These are phyloP conservation scores for Limanda limanda DNA, from an alignment of 2,113 vertebrate species.

Conservation along the genomic window DNA sequence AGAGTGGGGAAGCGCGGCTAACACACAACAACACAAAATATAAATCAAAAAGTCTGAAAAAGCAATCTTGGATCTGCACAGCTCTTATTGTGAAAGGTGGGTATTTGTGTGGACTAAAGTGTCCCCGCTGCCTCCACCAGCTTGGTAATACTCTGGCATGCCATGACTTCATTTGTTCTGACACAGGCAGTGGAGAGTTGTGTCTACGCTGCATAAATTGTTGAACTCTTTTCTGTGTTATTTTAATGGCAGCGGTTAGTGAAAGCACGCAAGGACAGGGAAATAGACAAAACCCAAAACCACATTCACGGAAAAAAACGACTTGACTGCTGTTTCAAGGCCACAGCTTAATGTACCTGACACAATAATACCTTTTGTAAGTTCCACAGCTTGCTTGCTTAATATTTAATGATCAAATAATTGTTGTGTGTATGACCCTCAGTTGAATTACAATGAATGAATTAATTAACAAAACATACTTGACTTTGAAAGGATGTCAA, in stretches of 20 bases:
- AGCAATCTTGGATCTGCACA: slow-evolving; percentile 17
- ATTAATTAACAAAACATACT: background rate
- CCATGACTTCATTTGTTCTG: slow-evolving; percentile 39
- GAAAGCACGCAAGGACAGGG: background rate
- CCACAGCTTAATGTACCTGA: slow-evolving; percentile 1
- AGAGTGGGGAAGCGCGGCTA: slow-evolving; percentile 23
- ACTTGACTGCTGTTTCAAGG: background rate
- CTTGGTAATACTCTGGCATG: slow-evolving; percentile 35
- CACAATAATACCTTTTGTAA: background rate
- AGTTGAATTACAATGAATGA: background rate
- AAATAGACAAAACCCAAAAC: background rate
- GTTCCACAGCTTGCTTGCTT: background rate
- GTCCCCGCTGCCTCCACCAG: slow-evolving; percentile 14
- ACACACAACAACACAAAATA: slow-evolving; percentile 23
- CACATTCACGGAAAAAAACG: background rate
- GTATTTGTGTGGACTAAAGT: slow-evolving; percentile 25
- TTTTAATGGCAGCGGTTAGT: background rate
- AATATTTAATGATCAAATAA: slow-evolving; percentile 8
- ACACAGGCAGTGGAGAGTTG: slow-evolving; percentile 17
- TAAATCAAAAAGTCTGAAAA: slow-evolving; percentile 30
- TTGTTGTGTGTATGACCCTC: slow-evolving; percentile 6
- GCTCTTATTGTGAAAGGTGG: slow-evolving; percentile 4
- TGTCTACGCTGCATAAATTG: slow-evolving; percentile 27
- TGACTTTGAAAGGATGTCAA: slow-evolving; percentile 3
- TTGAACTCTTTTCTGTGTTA: slow-evolving; percentile 10